Evolutionary conservation across 1,140 invertebrate genomes (phyloP).

Genomic region (Sarcophaga bullata): DNA sequence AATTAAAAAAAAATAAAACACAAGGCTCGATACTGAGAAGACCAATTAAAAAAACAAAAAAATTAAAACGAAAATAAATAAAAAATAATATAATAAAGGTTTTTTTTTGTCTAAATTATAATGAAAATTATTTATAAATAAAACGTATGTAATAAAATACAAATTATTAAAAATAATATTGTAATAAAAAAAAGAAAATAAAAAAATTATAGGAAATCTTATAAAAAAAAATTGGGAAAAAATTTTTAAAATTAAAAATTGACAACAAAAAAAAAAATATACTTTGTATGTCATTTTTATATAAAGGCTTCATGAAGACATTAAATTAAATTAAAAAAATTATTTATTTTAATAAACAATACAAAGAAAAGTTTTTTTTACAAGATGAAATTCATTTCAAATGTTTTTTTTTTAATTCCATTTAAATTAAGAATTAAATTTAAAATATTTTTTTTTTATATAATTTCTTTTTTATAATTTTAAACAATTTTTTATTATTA

Average conservation of each 20-base stretch:
- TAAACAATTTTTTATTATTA: not conserved
- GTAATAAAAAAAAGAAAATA: slow-evolving; percentile 39
- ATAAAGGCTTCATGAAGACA: too few species aligned
- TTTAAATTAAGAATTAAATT: too few species aligned
- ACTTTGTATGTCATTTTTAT: too few species aligned
- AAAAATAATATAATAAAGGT: slow-evolving; percentile 17
- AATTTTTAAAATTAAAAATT: slow-evolving; percentile 39
- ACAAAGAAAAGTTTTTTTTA: too few species aligned
- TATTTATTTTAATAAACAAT: too few species aligned
- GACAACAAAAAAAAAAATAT: not conserved
- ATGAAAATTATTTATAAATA: not conserved
- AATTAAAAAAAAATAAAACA: slow-evolving; percentile 25
- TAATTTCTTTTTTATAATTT: too few species aligned
- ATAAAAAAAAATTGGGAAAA: not conserved
- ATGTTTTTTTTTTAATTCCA: too few species aligned
- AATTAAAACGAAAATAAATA: slow-evolving; percentile 28
- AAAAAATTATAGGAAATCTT: slow-evolving; percentile 19
- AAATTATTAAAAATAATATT: slow-evolving; percentile 43
- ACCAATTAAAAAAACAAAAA: slow-evolving; percentile 37
- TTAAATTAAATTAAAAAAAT: too few species aligned
- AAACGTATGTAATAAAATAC: slow-evolving; percentile 23
- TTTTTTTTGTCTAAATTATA: slow-evolving; percentile 35
- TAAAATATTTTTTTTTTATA: too few species aligned
- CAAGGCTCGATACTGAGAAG: slow-evolving; percentile 33
- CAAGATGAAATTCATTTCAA: too few species aligned